These are phyloP conservation scores for Neodontobutis hainanensis DNA, from an alignment of 2,113 vertebrate genomes.

Conservation along the genomic window DNA sequence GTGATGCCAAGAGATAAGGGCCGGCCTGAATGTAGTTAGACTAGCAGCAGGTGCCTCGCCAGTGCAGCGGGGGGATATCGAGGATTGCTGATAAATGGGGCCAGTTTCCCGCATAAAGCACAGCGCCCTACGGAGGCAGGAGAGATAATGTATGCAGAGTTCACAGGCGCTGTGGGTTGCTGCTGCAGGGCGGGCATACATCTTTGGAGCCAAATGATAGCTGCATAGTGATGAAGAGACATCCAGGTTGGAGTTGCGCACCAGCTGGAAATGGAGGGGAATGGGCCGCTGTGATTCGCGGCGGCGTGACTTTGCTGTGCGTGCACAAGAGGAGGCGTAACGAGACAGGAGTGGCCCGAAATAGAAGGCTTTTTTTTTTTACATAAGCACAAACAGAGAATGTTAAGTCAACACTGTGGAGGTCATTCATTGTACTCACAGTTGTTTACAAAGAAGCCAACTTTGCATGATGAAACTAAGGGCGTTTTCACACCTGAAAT, in stretches of 20 bases:
- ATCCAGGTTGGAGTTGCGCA: constrained; percentile 45
- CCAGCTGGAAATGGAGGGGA: constrained; percentile 18
- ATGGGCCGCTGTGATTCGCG: constrained; percentile 36
- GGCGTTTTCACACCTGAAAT: not conserved
- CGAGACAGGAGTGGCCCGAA: constrained; percentile 38
- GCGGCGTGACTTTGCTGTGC: constrained; percentile 5
- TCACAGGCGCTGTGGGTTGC: constrained; percentile 68
- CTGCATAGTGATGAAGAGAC: constrained; percentile 55
- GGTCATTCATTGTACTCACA: not conserved
- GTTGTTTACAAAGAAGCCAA: not conserved
- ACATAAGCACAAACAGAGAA: not conserved
- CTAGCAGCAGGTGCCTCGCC: constrained; percentile 54
- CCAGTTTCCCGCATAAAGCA: constrained; percentile 51
- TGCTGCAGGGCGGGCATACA: constrained; percentile 58
- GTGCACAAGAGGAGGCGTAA: constrained; percentile 28
- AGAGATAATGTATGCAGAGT: constrained; percentile 69
- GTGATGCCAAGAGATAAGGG: constrained; percentile 65
- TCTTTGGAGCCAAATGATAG: constrained; percentile 61
- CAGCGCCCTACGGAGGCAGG: constrained; percentile 40
- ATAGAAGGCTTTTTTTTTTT: not conserved
- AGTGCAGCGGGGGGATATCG: constrained; percentile 31
- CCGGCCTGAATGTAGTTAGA: constrained; percentile 52
- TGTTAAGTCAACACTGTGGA: constrained; percentile 6
- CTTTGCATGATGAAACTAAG: not conserved
- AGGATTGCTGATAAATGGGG: constrained; percentile 64